phyloP scores from a whole-genome alignment of 2,888 invertebrate genomes.

The Mesorhabditis belari region DNA sequence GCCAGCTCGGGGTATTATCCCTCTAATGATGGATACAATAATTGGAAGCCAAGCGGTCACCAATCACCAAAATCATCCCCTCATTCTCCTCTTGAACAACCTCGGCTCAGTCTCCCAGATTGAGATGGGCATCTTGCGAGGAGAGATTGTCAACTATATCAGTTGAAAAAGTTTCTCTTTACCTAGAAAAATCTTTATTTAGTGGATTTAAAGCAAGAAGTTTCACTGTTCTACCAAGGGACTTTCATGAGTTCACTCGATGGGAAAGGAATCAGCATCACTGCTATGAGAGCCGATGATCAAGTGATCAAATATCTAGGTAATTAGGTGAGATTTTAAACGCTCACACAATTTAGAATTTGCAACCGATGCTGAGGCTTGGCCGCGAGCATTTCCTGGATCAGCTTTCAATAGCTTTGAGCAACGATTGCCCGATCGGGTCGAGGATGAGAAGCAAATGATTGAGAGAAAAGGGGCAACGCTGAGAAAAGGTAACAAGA shows the following conservation, averaged over 20 bases:
- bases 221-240: conserved; percentile 54
- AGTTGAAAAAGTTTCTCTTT: conserved; percentile 58
- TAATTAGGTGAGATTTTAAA: background rate
- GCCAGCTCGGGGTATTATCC: conserved; percentile 16
- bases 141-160: conserved; percentile 65
- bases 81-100: conserved; percentile 72
- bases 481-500: background rate
- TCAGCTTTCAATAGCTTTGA: background rate
- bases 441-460: background rate
- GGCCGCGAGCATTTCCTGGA: background rate
- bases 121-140: conserved; percentile 69
- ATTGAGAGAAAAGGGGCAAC: background rate
- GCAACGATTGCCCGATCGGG: background rate
- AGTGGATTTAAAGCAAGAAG: conserved; percentile 23
- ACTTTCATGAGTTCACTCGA: conserved; percentile 66
- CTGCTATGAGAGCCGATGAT: conserved; percentile 58
- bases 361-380: background rate
- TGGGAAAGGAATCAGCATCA: conserved; percentile 72
- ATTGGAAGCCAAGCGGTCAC: background rate
- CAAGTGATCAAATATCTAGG: conserved; percentile 5
- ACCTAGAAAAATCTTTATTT: background rate
- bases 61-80: conserved; percentile 49
- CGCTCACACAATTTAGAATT: background rate
- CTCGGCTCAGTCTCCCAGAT: conserved; percentile 70
- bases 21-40: background rate